A percentile compares a stretch with the other conserved stretches of the same genome.
phyloP scores from a whole-genome alignment of 2,797 vertebrate genomes.

The Lacerta viridis region DNA sequence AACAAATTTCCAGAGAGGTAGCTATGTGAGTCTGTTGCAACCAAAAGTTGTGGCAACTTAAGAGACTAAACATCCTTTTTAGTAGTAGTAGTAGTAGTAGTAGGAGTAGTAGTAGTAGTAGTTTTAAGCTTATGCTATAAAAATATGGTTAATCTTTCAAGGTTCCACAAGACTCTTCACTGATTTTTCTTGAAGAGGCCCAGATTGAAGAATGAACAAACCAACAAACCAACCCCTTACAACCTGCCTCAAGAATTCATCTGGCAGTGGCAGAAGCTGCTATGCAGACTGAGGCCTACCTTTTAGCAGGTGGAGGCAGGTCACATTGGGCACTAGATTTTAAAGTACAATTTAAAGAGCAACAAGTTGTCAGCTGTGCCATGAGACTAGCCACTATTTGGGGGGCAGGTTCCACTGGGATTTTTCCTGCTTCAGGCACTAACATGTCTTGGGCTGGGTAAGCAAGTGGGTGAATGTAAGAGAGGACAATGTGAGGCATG shows the following conservation, averaged over 20 bases:
- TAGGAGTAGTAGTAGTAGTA: no score
- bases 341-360: neutral
- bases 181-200: neutral
- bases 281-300: neutral
- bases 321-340: neutral
- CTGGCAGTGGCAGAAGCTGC: neutral
- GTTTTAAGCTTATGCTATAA: no score
- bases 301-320: neutral
- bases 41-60: no score
- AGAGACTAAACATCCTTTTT: no score
- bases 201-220: neutral
- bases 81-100: no score
- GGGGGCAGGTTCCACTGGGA: neutral
- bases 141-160: no score
- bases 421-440: neutral
- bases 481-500: neutral
- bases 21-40: no score
- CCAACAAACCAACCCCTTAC: neutral
- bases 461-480: neutral
- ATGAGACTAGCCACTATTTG: neutral
- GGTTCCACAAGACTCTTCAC: no score
- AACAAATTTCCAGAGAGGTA: no score
- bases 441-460: neutral
- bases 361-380: neutral
- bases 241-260: neutral